Conservation (phyloP, 2,113 vertebrate species). For the Pan paniscus region DNA sequence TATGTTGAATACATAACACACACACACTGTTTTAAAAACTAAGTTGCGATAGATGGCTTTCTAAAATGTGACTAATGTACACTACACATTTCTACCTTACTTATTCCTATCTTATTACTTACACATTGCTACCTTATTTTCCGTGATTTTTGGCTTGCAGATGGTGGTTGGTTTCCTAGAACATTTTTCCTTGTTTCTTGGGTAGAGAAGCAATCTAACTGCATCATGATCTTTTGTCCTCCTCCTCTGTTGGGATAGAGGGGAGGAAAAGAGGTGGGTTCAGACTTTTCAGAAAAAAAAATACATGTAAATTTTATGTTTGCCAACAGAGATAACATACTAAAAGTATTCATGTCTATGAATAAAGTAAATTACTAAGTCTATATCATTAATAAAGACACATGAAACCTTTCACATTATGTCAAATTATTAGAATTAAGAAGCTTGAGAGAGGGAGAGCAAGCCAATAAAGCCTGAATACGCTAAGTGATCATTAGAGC, state of each 20-base stretch:
- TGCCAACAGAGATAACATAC: conserved; percentile 44
- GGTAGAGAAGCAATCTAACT: not conserved
- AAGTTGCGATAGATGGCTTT: too few species aligned
- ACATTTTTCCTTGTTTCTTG: not conserved
- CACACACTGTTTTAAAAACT: not conserved
- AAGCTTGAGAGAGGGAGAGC: conserved; percentile 20
- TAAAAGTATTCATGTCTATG: conserved; percentile 53
- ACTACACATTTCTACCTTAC: not conserved
- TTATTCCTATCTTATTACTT: too few species aligned
- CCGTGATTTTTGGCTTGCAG: fast-evolving
- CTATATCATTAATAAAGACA: conserved; percentile 77
- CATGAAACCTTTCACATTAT: conserved; percentile 67
- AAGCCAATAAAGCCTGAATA: conserved; percentile 63
- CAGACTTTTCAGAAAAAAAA: not conserved
- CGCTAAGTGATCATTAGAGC: conserved; percentile 64
- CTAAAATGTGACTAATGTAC: not conserved
- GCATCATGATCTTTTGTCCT: fast-evolving
- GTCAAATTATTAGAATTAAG: conserved; percentile 76
- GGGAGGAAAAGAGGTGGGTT: not conserved
- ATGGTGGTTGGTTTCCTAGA: fast-evolving
- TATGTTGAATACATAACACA: fast-evolving
- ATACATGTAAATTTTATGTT: not conserved
- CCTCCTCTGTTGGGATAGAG: not conserved
- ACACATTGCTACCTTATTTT: not conserved
- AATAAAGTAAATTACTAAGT: conserved; percentile 66